These are phyloP conservation scores for Sminthopsis crassicaudata DNA, from an alignment of 2,113 vertebrate genomes.

Conservation along the genomic window DNA sequence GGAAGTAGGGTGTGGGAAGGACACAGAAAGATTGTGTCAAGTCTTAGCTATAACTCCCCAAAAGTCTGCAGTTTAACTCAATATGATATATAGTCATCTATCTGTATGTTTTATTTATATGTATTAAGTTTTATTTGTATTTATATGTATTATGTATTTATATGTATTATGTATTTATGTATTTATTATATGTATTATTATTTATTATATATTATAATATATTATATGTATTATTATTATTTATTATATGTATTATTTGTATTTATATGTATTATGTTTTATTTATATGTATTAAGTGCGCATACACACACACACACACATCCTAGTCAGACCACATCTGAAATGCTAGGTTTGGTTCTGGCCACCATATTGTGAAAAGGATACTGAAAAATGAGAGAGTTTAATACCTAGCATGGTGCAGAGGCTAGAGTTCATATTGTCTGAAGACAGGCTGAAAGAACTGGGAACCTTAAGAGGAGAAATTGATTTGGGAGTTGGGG, in stretches of 20 bases:
- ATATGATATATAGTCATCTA: background rate
- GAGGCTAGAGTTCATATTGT: background rate
- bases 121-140: too few relatives aligned
- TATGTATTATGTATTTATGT: too few relatives aligned
- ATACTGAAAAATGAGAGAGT: background rate
- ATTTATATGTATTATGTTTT: conserved; percentile 42
- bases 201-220: too few relatives aligned
- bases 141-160: too few relatives aligned
- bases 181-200: too few relatives aligned
- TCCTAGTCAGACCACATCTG: background rate
- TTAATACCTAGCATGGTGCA: background rate
- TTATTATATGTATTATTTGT: too few relatives aligned
- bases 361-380: background rate
- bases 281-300: conserved; percentile 42
- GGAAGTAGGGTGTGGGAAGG: background rate
- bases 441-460: rapidly evolving
- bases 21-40: background rate
- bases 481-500: background rate
- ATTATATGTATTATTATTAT: too few relatives aligned
- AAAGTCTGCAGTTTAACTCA: conserved; percentile 25
- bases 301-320: background rate
- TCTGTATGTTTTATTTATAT: conserved; percentile 34
- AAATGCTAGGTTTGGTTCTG: background rate
- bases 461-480: background rate
- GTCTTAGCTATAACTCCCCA: conserved; percentile 28